phyloP scores from a whole-genome alignment of 30 jellyfish, hydroid and myxozoan species.

The Aurelia aurita complex sp. Pacific region DNA sequence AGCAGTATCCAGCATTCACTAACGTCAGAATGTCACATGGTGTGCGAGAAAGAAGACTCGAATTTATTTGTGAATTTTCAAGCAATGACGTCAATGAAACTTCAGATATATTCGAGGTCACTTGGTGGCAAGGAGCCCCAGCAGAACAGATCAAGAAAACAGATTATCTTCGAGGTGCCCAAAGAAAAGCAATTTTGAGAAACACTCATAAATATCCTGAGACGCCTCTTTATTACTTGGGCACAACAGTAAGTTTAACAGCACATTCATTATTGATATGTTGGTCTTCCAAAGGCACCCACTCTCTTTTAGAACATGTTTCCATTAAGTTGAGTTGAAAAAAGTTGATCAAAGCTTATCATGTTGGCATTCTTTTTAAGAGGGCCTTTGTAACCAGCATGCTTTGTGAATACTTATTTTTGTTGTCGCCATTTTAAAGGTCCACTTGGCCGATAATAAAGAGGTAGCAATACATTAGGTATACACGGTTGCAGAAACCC shows the following conservation, averaged over 20 bases:
- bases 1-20: slow-evolving; percentile 43
- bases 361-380: too few relatives aligned
- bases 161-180: slow-evolving; percentile 32
- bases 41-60: slow-evolving; percentile 62
- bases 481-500: too few relatives aligned
- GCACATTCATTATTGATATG: neutral
- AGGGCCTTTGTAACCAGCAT: too few relatives aligned
- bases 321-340: too few relatives aligned
- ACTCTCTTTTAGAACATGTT: neutral
- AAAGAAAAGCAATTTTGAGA: slow-evolving; percentile 35
- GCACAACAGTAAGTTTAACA: slow-evolving; percentile 39
- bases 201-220: slow-evolving; percentile 35
- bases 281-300: neutral
- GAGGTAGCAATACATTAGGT: too few relatives aligned
- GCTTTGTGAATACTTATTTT: too few relatives aligned
- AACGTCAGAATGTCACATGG: slow-evolving; percentile 56
- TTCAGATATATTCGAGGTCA: slow-evolving; percentile 55
- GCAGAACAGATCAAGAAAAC: slow-evolving; percentile 27
- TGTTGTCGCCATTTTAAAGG: too few relatives aligned
- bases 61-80: slow-evolving; percentile 70
- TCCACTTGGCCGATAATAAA: too few relatives aligned
- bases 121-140: slow-evolving; percentile 67
- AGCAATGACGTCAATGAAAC: slow-evolving; percentile 45
- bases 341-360: too few relatives aligned
- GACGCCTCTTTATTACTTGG: slow-evolving; percentile 46